Evolutionary conservation across 2,888 invertebrate genomes (phyloP), one percentile per base, ranked within the genome.

Genomic region (Stratiomys singularior): DNA sequence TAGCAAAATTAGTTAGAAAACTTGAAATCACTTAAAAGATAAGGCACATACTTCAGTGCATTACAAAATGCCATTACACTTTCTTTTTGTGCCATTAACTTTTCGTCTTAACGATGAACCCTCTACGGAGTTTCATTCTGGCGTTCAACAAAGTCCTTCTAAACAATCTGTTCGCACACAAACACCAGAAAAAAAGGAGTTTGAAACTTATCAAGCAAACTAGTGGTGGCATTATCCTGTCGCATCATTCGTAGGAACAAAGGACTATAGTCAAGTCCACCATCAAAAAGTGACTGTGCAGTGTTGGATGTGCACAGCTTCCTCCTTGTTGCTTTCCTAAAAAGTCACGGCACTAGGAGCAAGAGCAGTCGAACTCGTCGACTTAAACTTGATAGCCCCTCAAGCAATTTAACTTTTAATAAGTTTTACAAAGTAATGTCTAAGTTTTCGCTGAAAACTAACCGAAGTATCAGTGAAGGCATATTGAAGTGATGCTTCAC

Each of bases 391-490:
- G 27, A 72, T 28, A 56, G 28, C 27, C 71, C 71, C 52, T 47
- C 56, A 72, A 56, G 71, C 71, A 72, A 72, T 72, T 72, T 72
- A 72, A 72, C 71, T 72, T 72, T 72, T 72, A 72, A 72, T 52
- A 72, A 72, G 52, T 72, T 72, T 52, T 56, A 27, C 27, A 28
- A 72, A 69, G 47, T 69, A 47, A 69, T 25, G 66, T 21, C 66
- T 18, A 37, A 52, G 52, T 56, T 72, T 72, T 28, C 28, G 47
- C 66, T 56, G 56, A 44, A 28, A 72, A 72, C 71, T 52, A 72
- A 72, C 52, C 52, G 4, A 27, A 71, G 25, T 30, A 66, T 66
- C 66, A 27, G 30, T 2, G 5, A 66, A n/a, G 37, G 37, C 1
- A 37, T 66, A 18, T 66, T 66, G 7, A 60, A 66, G 37, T 18